A percentile compares a stretch with the other conserved stretches of the same genome.
phyloP scores from a whole-genome alignment of 2,113 vertebrate species.

The Lycocorax pyrrhopterus region DNA sequence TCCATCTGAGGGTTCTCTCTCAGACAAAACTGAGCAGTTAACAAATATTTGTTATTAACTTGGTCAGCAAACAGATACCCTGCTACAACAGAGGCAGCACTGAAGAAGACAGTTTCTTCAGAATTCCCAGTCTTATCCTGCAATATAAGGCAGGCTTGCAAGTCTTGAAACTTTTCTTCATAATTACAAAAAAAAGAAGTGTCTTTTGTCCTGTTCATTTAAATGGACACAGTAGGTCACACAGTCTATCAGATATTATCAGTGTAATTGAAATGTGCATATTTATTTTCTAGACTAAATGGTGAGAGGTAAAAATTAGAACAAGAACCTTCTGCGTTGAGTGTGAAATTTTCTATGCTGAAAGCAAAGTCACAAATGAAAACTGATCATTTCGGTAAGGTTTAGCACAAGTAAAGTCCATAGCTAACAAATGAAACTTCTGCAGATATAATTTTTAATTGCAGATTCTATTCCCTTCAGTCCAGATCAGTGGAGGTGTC shows the following conservation, averaged over 20 bases:
- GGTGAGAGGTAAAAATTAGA: not conserved
- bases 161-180: not conserved
- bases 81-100: not conserved
- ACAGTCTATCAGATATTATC: not conserved
- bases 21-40: not conserved
- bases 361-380: not conserved
- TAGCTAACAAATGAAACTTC: not conserved
- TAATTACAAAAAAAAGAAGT: not conserved
- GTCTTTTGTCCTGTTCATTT: not conserved
- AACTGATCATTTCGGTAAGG: not conserved
- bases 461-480: not conserved
- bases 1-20: not conserved
- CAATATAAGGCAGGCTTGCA: not conserved
- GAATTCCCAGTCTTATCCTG: not conserved
- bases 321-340: not conserved
- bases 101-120: not conserved
- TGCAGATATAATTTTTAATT: not conserved
- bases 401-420: not conserved
- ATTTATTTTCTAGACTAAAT: not conserved
- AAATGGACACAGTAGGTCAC: not conserved
- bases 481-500: not conserved
- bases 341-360: not conserved
- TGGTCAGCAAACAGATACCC: not conserved
- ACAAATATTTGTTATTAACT: not conserved
- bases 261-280: not conserved